phyloP scores from a whole-genome alignment of 2,797 vertebrate genomes.

The Sarcophilus harrisii region DNA sequence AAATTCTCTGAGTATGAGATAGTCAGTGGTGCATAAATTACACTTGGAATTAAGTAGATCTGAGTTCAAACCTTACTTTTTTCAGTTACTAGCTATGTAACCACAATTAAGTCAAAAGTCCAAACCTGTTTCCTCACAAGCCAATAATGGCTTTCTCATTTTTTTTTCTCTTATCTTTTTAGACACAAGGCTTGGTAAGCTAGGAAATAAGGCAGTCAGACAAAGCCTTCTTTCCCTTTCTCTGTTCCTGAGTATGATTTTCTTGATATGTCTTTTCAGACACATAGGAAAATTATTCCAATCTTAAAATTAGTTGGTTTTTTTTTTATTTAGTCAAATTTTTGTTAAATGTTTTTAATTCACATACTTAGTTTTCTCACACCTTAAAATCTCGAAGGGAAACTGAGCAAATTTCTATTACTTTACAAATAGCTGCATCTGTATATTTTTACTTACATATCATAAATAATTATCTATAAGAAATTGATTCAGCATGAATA shows the following conservation, averaged over 20 bases:
- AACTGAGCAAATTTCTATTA: background rate
- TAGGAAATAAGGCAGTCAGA: background rate
- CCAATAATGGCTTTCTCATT: background rate
- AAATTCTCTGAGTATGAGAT: background rate
- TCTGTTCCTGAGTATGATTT: background rate
- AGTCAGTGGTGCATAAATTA: background rate
- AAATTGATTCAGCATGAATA: background rate
- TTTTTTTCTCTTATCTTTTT: background rate
- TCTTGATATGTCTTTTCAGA: background rate
- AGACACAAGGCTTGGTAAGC: background rate
- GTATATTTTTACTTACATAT: background rate
- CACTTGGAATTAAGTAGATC: background rate
- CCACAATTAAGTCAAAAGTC: background rate
- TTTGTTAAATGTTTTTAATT: background rate
- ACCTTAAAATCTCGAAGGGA: background rate
- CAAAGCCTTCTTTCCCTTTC: background rate
- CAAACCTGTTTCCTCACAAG: background rate
- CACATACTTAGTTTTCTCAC: background rate
- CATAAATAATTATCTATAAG: background rate
- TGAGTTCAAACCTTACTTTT: background rate
- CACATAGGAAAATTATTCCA: background rate
- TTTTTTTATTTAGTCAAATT: background rate
- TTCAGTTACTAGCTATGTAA: background rate
- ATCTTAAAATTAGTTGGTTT: background rate
- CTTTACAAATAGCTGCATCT: background rate